A percentile compares a stretch with the other conserved stretches of the same genome.
Conservation (phyloP, 2,797 vertebrate genomes). For the Hippocampus kuda region DNA sequence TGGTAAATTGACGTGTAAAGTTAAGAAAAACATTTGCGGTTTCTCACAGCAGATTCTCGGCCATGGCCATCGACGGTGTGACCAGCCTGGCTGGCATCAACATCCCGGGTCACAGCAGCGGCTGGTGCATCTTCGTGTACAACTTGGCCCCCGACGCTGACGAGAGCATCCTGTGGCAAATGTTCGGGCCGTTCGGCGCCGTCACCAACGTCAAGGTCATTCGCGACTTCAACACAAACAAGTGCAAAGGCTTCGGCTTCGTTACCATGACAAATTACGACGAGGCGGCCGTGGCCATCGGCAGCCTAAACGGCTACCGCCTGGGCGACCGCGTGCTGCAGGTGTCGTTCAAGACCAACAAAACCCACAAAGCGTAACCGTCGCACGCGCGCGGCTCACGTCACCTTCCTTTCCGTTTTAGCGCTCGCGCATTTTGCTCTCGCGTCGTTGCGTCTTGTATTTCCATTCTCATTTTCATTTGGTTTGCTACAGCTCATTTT, state of each 20-base stretch:
- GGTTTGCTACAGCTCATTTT: no score
- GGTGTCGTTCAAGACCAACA: conserved; percentile 99
- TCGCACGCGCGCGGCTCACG: conserved; percentile 23
- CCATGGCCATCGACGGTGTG: conserved; percentile 96
- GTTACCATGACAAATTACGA: conserved; percentile 99
- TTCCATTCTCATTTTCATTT: conserved; percentile 68
- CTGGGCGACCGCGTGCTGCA: conserved; percentile 96
- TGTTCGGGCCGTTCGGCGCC: conserved; percentile 97
- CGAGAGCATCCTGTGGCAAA: conserved; percentile 98
- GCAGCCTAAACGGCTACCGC: conserved; percentile 96
- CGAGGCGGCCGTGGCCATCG: conserved; percentile 96
- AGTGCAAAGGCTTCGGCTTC: conserved; percentile 99
- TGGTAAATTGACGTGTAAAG: no score
- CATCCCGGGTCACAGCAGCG: conserved; percentile 89
- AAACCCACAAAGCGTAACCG: conserved; percentile 95
- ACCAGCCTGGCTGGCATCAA: conserved; percentile 97
- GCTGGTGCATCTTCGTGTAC: conserved; percentile 99
- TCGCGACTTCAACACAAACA: conserved; percentile 98
- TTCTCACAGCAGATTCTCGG: conserved; percentile 84
- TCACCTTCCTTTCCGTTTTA: neutral
- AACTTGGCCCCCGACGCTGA: conserved; percentile 95
- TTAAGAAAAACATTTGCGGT: neutral
- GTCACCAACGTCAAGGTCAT: conserved; percentile 99
- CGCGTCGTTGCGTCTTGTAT: conserved; percentile 36
- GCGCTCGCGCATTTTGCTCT: conserved; percentile 37